A percentile compares a stretch with the other conserved stretches of the same genome.
phyloP scores from a whole-genome alignment of 30 jellyfish, hydroid and myxozoan genomes.

The Euphysa ruthae region DNA sequence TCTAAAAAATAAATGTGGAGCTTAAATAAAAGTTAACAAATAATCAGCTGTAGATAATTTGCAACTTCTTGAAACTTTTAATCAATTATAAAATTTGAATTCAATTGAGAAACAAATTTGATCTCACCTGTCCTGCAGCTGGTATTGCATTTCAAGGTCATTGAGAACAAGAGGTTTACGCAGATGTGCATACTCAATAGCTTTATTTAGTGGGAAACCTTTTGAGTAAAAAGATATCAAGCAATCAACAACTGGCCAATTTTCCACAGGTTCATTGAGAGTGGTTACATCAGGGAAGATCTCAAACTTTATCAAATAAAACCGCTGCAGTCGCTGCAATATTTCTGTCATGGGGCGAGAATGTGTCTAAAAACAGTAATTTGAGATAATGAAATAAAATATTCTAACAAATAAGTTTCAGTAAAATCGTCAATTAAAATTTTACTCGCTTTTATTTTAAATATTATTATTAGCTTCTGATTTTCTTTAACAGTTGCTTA shows the following conservation, averaged over 20 bases:
- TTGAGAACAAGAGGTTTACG: constrained; percentile 79
- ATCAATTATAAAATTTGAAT: too few relatives aligned
- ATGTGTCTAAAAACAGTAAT: constrained; percentile 70
- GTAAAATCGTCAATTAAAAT: too few relatives aligned
- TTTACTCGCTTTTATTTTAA: too few relatives aligned
- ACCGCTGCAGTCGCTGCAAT: constrained; percentile 58
- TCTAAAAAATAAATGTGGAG: too few relatives aligned
- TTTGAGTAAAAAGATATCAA: constrained; percentile 85
- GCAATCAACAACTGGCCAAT: constrained; percentile 98
- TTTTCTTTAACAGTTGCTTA: too few relatives aligned
- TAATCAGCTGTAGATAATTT: too few relatives aligned
- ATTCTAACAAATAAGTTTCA: too few relatives aligned
- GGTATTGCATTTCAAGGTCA: constrained; percentile 81
- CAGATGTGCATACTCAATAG: constrained; percentile 77
- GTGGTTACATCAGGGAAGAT: constrained; percentile 90
- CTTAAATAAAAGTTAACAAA: too few relatives aligned
- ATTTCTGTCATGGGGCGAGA: constrained; percentile 98
- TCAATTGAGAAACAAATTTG: too few relatives aligned
- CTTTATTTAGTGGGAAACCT: constrained; percentile 93
- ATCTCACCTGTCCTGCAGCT: constrained; percentile 80
- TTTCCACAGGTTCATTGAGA: constrained; percentile 80
- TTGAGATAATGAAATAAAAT: too few relatives aligned
- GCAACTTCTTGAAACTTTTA: too few relatives aligned
- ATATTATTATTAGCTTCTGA: too few relatives aligned
- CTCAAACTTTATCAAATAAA: constrained; percentile 57